Evolutionary conservation across 2,888 invertebrate genomes (phyloP), one percentile per base, ranked within the genome.

Genomic region (Amaurobius ferox): DNA sequence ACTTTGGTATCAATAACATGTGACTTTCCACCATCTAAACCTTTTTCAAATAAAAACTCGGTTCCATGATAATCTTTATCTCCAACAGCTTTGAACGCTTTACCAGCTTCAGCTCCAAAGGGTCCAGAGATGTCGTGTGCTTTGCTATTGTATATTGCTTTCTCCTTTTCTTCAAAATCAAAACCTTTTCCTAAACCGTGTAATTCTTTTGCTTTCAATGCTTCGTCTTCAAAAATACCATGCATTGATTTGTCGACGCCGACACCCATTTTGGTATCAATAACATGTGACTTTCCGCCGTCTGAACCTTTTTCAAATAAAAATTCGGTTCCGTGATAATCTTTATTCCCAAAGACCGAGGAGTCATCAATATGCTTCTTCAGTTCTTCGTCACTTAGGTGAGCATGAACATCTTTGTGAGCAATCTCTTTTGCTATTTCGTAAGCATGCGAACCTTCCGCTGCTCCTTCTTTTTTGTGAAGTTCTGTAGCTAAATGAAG

Each of bases 351-450:
- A 35, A 19, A 44, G 26, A 32, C 48, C 23, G 55, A 30, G 13
- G 35, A 19, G 11, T n/a, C 64, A 76, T 76, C 64, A 13, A 32
- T 5, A 23, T 32, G 39, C 30, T 67, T 67, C 23, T 67, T 67
- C 9, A 67, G 13, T n/a, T 29, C 39, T 23, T 67, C 67, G 1
- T 29, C 23, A 30, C 11, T 29, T 1, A 48, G 11, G 29, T 44
- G 48, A 44, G 71, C 48, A 30, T 68, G 74, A 5, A 77, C 68
- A 71, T 83, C 83, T 29, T 35, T 62, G n/a, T 71, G 55, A 13
- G 66, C 83, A 35, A 77, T 39, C 23, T 83, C 77, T 9, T 62
- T 62, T 7, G 83, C 83, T 29, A 44, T 64, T 72, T 83, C 83
- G n/a, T 83, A 83, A 1, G 83, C 76, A 29, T 28, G 64, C 1